Conservation (phyloP, 2,888 invertebrate genomes). For the Timandra comae region DNA sequence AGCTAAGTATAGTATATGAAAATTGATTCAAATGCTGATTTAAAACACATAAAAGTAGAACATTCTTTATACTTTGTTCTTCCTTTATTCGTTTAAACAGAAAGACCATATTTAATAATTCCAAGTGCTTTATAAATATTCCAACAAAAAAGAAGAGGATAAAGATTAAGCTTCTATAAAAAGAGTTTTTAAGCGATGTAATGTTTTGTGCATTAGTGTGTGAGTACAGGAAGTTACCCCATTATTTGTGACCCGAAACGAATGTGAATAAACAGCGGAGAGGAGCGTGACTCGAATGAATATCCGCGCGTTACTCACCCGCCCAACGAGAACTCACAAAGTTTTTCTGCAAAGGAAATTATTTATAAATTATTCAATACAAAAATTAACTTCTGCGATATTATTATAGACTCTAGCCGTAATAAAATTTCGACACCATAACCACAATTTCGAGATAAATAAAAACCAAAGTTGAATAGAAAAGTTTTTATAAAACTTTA, state of each 20-base stretch:
- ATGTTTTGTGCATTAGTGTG: constrained; percentile 25
- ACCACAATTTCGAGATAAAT: background rate
- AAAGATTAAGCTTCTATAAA: background rate
- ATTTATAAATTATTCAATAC: constrained; percentile 50
- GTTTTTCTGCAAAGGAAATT: constrained; percentile 45
- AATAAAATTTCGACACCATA: no score
- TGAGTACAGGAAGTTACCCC: constrained; percentile 47
- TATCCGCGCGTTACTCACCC: constrained; percentile 40
- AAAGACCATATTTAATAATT: no score
- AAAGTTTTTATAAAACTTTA: no score
- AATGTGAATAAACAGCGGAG: constrained; percentile 62
- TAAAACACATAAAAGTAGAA: no score
- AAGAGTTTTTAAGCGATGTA: background rate
- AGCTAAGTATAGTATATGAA: no score
- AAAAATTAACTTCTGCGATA: constrained; percentile 11
- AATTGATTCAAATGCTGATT: no score
- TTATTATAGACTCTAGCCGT: no score
- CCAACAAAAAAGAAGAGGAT: no score
- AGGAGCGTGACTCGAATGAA: constrained; percentile 64
- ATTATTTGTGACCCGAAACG: constrained; percentile 59
- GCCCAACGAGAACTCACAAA: constrained; percentile 31
- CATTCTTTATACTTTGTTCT: no score
- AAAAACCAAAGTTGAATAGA: no score
- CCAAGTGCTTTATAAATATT: no score
- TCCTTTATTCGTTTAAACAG: no score